Evolutionary conservation across 2,113 vertebrate species (phyloP), one percentile per base, ranked within the genome.

Genomic region (Gobio gobio): DNA sequence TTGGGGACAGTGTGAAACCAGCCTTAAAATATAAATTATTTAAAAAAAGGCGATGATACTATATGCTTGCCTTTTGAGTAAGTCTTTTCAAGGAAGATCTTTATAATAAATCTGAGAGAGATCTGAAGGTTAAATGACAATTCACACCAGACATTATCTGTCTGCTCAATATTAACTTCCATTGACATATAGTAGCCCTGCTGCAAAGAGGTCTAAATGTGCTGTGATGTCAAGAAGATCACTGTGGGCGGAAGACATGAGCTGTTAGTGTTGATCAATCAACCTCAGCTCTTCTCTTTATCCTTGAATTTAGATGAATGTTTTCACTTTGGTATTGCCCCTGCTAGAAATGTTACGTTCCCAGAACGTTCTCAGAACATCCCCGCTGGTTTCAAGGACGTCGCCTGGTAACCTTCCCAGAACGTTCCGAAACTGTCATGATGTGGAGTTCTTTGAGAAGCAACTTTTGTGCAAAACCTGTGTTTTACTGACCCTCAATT

Each of bases 151-250:
- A 45, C 63, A 73, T 78, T 81, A 82, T 88, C 82, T 88, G 87
- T 59, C 73, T 83, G 54, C 70, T 87, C 82, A 87, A 85, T 85
- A 84, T 64, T 43, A 82, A 45, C 76, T 74, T 74, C 83, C 54
- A 16, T 84, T 87, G 83, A 85, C 82, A 59, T 82, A 72, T 56
- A 58, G 10, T 40, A 83, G 68, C 59, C 54, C 10, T 5, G 58
- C 20, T 78, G 22, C 75, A 82, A 78, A 73, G 75, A 40, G 9
- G 18, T 81, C 59, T 74, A 85, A 47, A 63, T 82, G 59, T 85
- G 47, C 61, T 73, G 26, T 79, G 22, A 14, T 79, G 61, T 82
- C 80, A 5, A 22, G 13, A 82, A 56, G 14, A 36, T 7, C 73
- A 51, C 29, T 33, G n/a, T 22, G 61, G 49, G n/a, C 56, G 22